Evolutionary conservation across 2,113 vertebrate species (phyloP).

Genomic region (Sylvia atricapilla): DNA sequence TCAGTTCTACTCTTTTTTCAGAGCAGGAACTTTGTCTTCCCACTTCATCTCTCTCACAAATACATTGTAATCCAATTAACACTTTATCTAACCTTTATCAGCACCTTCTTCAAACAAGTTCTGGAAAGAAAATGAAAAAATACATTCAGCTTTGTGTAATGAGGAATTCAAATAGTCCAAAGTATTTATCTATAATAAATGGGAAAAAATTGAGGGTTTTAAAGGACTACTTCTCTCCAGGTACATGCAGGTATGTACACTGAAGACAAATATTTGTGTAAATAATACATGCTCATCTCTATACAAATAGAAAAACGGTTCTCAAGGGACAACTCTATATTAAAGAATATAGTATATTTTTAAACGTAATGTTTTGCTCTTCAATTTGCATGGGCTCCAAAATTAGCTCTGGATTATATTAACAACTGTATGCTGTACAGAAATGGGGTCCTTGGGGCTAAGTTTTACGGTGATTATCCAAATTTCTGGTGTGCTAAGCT

Average conservation of each 20-base stretch:
- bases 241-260: not conserved
- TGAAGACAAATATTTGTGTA: not conserved
- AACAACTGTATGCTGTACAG: not conserved
- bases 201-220: not conserved
- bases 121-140: slow-evolving; percentile 1
- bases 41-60: not conserved
- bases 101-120: not conserved
- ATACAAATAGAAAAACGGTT: not conserved
- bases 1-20: not conserved
- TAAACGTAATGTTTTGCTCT: not conserved
- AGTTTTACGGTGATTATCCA: not conserved
- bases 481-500: not conserved
- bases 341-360: not conserved
- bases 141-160: not conserved
- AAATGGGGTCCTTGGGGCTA: not conserved
- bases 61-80: slow-evolving; percentile 1
- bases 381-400: not conserved
- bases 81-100: slow-evolving; percentile 12
- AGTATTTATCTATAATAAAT: not conserved
- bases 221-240: not conserved
- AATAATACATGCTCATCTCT: not conserved
- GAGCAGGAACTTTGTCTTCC: not conserved
- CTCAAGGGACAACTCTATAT: not conserved
- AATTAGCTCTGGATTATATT: not conserved
- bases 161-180: not conserved